Evolutionary conservation across 2,797 vertebrate species (phyloP).

Genomic region (Lates japonicus): DNA sequence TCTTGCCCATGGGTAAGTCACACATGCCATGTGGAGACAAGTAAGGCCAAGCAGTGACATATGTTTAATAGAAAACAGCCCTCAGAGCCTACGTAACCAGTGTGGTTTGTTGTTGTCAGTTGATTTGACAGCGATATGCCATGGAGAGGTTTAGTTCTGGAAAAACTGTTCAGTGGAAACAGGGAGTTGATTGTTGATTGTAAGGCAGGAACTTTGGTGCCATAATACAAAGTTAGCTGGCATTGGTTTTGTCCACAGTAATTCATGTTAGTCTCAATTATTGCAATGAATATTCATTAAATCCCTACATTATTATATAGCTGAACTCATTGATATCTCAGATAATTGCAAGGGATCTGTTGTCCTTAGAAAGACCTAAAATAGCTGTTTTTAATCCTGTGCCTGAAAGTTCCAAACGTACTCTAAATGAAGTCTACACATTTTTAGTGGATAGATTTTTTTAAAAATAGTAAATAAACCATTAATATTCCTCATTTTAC

Average conservation of each 20-base stretch:
- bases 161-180: not conserved
- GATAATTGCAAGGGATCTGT: not conserved
- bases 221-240: not conserved
- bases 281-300: not conserved
- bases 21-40: not conserved
- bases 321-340: not conserved
- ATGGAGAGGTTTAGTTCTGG: not conserved
- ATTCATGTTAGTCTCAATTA: no score
- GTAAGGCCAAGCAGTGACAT: not conserved
- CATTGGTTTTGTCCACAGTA: no score
- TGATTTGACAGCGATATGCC: conserved; percentile 5
- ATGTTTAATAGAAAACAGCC: conserved; percentile 1
- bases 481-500: no score
- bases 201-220: not conserved
- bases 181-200: not conserved
- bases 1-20: conserved; percentile 9
- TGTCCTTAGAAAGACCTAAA: no score
- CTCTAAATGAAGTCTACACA: not conserved
- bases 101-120: not conserved
- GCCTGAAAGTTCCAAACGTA: no score
- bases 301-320: no score
- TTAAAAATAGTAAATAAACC: not conserved
- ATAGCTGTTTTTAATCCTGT: no score
- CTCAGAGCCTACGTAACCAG: not conserved
- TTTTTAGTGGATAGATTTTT: not conserved